These are phyloP conservation scores for Echinops telfairi DNA, from an alignment of 2,113 vertebrate species.

Conservation along the genomic window DNA sequence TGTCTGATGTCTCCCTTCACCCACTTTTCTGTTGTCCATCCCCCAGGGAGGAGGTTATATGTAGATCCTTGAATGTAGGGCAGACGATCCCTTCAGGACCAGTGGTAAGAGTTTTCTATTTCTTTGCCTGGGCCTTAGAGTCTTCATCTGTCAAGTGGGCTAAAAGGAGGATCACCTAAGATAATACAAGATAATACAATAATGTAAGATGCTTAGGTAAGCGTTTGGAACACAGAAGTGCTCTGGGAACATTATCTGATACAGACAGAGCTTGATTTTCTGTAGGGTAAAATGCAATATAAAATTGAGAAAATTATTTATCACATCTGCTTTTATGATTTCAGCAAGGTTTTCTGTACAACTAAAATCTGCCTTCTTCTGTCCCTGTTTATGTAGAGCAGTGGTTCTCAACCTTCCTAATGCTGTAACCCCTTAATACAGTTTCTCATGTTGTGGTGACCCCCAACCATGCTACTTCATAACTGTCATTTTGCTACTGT, in stretches of 20 bases:
- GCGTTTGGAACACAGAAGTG: neutral
- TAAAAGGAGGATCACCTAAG: neutral
- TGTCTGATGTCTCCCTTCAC: too few relatives aligned
- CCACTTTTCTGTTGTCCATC: too few relatives aligned
- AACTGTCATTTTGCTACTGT: too few relatives aligned
- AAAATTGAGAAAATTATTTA: slow-evolving; percentile 17
- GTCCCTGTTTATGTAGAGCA: neutral
- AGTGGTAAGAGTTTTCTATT: neutral
- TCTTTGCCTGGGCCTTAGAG: neutral
- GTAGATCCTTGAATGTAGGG: too few relatives aligned
- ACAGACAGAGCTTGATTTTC: neutral
- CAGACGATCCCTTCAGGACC: too few relatives aligned
- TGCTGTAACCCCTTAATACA: too few relatives aligned
- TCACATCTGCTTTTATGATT: neutral
- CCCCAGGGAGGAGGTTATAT: too few relatives aligned
- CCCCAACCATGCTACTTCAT: too few relatives aligned
- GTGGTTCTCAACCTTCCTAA: too few relatives aligned
- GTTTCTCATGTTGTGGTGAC: too few relatives aligned
- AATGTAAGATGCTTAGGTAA: neutral
- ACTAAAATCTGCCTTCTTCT: neutral
- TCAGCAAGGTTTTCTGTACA: neutral
- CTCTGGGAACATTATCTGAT: slow-evolving; percentile 34
- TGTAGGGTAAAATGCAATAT: neutral
- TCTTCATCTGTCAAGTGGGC: slow-evolving; percentile 3
- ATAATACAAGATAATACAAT: neutral